These are phyloP conservation scores for Sinohyriopsis cumingii DNA, from an alignment of 2,888 invertebrate genomes.

Conservation along the genomic window DNA sequence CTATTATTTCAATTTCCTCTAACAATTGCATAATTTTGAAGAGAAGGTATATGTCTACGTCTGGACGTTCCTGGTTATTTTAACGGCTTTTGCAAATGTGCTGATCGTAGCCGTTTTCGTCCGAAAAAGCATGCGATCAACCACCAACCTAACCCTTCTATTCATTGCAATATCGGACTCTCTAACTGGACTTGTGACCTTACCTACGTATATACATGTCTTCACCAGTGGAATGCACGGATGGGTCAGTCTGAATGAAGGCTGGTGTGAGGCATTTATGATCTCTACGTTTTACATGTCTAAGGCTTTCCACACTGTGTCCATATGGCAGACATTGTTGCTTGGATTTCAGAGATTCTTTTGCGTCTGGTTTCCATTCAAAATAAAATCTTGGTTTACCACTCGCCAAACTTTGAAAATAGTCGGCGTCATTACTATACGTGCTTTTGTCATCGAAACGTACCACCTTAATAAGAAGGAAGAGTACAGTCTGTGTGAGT, in stretches of 20 bases:
- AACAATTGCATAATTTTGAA: background rate
- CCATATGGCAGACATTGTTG: conserved; percentile 37
- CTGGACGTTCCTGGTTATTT: conserved; percentile 8
- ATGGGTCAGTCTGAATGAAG: background rate
- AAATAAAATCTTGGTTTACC: conserved; percentile 13
- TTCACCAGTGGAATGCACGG: too few species aligned
- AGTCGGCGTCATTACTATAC: conserved; percentile 14
- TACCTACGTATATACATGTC: conserved; percentile 14
- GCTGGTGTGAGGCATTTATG: conserved; percentile 21
- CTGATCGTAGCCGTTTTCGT: conserved; percentile 17
- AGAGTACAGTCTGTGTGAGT: conserved; percentile 10
- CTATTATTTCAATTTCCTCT: background rate
- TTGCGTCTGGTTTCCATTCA: conserved; percentile 25
- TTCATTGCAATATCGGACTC: conserved; percentile 20
- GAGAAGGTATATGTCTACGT: conserved; percentile 3
- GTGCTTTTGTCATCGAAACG: conserved; percentile 18
- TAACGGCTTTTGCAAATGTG: conserved; percentile 15
- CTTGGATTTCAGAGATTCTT: conserved; percentile 35
- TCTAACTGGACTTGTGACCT: conserved; percentile 15
- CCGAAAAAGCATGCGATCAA: conserved; percentile 11
- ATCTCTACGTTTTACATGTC: conserved; percentile 17
- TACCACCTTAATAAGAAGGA: conserved; percentile 18
- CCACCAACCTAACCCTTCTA: conserved; percentile 16
- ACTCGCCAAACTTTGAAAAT: conserved; percentile 5
- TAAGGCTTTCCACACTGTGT: conserved; percentile 31